phyloP scores from a whole-genome alignment of 1,140 invertebrate species.

The Fragariocoptes setiger region DNA sequence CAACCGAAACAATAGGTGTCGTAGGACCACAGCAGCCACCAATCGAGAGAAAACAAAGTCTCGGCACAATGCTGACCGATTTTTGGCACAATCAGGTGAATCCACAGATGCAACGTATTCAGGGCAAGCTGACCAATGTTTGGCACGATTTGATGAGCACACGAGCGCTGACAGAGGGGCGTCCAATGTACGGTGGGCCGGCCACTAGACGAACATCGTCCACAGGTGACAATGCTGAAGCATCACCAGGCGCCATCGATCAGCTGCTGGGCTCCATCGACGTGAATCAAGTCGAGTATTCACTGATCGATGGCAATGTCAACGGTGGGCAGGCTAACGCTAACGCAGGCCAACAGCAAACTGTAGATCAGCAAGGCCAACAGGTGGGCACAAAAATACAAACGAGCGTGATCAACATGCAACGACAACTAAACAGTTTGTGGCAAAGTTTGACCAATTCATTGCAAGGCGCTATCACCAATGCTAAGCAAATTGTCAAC shows the following conservation, averaged over 20 bases:
- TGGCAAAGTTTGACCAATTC: background rate
- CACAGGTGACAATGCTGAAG: too few relatives aligned
- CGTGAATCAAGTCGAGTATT: background rate
- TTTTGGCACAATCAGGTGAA: background rate
- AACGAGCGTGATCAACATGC: background rate
- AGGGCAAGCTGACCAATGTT: background rate
- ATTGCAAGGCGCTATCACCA: background rate
- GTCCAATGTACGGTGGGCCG: too few relatives aligned
- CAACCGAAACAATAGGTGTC: too few relatives aligned
- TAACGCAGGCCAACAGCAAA: background rate
- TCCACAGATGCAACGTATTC: background rate
- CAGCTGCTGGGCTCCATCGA: background rate
- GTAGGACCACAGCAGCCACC: too few relatives aligned
- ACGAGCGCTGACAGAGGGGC: too few relatives aligned
- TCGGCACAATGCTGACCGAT: background rate
- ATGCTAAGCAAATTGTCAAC: background rate
- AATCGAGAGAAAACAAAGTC: too few relatives aligned
- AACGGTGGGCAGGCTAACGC: background rate
- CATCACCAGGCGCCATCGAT: background rate
- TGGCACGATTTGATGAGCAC: background rate
- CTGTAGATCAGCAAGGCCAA: background rate
- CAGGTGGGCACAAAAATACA: background rate
- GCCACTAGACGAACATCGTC: too few relatives aligned
- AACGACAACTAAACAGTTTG: background rate
- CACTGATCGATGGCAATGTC: background rate